Evolutionary conservation across 2,797 vertebrate genomes (phyloP).

Genomic region (Hydrolagus colliei): DNA sequence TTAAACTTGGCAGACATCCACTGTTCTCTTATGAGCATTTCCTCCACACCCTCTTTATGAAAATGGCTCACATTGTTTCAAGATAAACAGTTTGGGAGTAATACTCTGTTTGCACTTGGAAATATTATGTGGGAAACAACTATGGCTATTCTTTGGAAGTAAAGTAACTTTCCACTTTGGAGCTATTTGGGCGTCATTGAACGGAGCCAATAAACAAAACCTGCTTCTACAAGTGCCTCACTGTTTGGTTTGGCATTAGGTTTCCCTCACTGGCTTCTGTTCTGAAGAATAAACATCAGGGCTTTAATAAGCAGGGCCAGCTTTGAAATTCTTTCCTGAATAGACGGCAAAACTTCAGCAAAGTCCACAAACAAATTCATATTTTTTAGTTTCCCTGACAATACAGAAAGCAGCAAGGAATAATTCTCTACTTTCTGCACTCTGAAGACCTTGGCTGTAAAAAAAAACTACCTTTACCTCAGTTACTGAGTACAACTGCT

Average conservation of each 20-base stretch:
- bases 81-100: constrained; percentile 27
- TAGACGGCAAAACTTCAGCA: background rate
- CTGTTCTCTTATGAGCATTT: constrained; percentile 23
- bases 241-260: constrained; percentile 19
- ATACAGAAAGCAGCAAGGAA: background rate
- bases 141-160: constrained; percentile 15
- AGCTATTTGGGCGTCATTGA: constrained; percentile 1
- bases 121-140: constrained; percentile 16
- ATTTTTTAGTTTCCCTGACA: background rate
- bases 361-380: background rate
- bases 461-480: background rate
- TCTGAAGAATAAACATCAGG: constrained; percentile 8
- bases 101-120: constrained; percentile 13
- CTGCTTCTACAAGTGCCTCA: constrained; percentile 23
- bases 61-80: constrained; percentile 29
- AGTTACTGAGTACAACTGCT: too few relatives aligned
- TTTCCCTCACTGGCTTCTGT: constrained; percentile 3
- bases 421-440: background rate
- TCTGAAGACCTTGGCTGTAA: background rate
- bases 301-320: background rate
- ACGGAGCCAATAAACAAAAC: background rate
- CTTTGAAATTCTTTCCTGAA: constrained; percentile 7
- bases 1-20: constrained; percentile 15
- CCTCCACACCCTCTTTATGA: constrained; percentile 25
- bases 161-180: constrained; percentile 27